phyloP scores from a whole-genome alignment of 2,113 vertebrate species.

The Pseudopipra pipra region DNA sequence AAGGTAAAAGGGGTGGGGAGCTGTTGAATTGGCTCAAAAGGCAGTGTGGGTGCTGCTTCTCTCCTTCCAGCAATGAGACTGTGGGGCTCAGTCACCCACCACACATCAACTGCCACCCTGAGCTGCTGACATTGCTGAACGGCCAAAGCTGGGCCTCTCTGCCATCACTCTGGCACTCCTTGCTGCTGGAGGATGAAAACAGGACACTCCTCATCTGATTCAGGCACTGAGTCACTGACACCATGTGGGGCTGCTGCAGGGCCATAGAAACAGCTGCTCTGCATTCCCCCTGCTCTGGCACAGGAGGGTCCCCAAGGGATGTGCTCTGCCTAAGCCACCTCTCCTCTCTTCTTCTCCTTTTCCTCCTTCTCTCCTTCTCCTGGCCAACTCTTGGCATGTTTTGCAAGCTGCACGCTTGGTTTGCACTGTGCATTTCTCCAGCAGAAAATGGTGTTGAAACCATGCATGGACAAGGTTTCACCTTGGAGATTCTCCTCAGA shows the following conservation, averaged over 20 bases:
- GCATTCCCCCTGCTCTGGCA: neutral
- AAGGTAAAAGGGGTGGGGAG: neutral
- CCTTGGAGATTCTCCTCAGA: neutral
- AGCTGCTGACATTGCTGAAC: neutral
- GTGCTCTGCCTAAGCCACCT: neutral
- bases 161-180: neutral
- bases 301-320: neutral
- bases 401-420: rapidly evolving
- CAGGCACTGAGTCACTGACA: neutral
- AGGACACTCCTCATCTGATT: neutral
- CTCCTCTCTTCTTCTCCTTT: neutral
- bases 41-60: neutral
- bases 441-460: neutral
- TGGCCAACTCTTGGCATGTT: rapidly evolving
- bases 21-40: neutral
- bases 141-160: rapidly evolving
- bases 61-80: neutral
- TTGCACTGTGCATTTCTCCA: neutral
- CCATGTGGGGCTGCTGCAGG: rapidly evolving
- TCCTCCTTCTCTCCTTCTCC: neutral
- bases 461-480: rapidly evolving
- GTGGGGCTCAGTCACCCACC: neutral
- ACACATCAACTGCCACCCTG: neutral
- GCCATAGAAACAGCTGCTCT: neutral
- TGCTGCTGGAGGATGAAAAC: neutral